These are phyloP conservation scores for Aphidoletes aphidimyza DNA, from an alignment of 2,888 invertebrate species.

Conservation along the genomic window DNA sequence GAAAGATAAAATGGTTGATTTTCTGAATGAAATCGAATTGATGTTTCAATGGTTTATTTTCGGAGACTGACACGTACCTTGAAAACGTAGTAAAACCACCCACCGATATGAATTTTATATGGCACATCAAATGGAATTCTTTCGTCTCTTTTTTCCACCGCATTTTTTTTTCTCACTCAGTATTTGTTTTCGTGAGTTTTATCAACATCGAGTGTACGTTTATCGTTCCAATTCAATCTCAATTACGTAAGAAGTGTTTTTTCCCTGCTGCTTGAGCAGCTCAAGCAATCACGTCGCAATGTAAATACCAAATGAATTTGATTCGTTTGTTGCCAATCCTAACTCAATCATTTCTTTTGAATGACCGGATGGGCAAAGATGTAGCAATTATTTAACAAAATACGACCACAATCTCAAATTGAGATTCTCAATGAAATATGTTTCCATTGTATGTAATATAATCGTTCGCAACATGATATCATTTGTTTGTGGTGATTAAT, in stretches of 20 bases:
- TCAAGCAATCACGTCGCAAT: not conserved
- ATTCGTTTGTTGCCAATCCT: not conserved
- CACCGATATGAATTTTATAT: slow-evolving; percentile 38
- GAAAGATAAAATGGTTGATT: not conserved
- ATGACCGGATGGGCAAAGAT: not conserved
- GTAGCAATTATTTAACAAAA: not conserved
- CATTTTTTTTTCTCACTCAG: too few relatives aligned
- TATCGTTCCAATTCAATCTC: not conserved
- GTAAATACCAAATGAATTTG: not conserved
- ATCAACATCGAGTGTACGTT: not conserved
- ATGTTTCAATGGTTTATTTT: slow-evolving; percentile 2
- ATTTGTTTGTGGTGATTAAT: slow-evolving; percentile 50
- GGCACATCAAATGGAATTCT: not conserved
- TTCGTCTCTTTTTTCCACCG: not conserved
- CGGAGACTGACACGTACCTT: slow-evolving; percentile 41
- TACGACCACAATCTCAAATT: too few relatives aligned
- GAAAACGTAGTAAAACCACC: slow-evolving; percentile 13
- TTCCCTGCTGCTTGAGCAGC: not conserved
- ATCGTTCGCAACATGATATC: slow-evolving; percentile 38
- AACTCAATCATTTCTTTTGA: not conserved
- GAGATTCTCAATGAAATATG: slow-evolving; percentile 21
- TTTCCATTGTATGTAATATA: not conserved
- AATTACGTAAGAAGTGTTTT: not conserved
- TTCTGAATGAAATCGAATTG: not conserved
- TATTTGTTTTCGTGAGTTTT: slow-evolving; percentile 2